A percentile compares a stretch with the other conserved stretches of the same genome.
Evolutionary conservation across 2,113 vertebrate genomes (phyloP).

Genomic region (Columbina picui): DNA sequence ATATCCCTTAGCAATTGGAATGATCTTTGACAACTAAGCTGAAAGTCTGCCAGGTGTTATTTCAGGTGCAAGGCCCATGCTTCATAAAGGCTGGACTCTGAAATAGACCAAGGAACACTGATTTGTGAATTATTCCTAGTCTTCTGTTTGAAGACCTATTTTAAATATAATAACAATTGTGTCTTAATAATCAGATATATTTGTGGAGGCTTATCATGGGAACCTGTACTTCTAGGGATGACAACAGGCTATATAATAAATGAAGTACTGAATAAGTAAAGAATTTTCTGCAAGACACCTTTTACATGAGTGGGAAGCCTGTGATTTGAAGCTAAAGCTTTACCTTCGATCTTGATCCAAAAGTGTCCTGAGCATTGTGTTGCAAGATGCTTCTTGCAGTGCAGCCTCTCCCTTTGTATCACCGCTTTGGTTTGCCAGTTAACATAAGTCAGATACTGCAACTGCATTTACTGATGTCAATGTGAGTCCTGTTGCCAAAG

Average conservation of each 20-base stretch:
- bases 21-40: neutral
- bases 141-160: neutral
- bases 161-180: neutral
- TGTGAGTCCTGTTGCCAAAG: neutral
- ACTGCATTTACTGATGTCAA: neutral
- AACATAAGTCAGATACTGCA: neutral
- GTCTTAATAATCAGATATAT: neutral
- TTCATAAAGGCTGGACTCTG: neutral
- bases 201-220: neutral
- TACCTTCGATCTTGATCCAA: neutral
- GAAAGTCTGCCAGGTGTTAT: neutral
- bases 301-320: neutral
- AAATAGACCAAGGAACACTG: neutral
- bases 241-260: neutral
- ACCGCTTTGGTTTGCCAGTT: neutral
- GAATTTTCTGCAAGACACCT: neutral
- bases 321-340: neutral
- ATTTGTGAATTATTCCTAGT: neutral
- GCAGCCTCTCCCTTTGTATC: neutral
- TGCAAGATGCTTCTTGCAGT: neutral
- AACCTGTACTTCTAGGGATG: neutral
- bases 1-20: neutral
- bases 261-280: neutral
- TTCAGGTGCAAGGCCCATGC: neutral
- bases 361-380: neutral